Conservation (phyloP, 2,888 invertebrate genomes). For the Oscheius sp. region DNA sequence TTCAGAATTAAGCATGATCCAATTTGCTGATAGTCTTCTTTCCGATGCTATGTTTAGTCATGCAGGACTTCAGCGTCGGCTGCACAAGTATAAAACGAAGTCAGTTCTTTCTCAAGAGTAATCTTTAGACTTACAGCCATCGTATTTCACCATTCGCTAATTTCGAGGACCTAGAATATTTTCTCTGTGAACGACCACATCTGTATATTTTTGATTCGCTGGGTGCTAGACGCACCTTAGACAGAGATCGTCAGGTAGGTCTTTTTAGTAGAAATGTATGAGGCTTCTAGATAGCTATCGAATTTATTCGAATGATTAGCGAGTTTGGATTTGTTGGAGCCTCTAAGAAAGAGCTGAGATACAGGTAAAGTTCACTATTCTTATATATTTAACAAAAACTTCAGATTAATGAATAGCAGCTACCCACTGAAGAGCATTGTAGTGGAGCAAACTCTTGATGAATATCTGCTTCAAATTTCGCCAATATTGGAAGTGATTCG, state of each 20-base stretch:
- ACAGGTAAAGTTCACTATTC: background rate
- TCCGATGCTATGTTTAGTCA: slow-evolving; percentile 13
- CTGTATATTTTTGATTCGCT: background rate
- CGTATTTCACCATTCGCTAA: slow-evolving; percentile 10
- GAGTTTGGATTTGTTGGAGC: slow-evolving; percentile 12
- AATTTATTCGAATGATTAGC: slow-evolving; percentile 17
- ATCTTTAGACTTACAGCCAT: background rate
- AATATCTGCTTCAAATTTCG: slow-evolving; percentile 8
- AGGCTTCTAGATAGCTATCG: slow-evolving; percentile 1
- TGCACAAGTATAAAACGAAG: background rate
- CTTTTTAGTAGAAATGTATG: background rate
- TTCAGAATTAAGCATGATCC: slow-evolving; percentile 8
- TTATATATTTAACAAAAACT: background rate
- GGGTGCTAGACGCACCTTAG: background rate
- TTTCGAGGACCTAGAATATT: slow-evolving; percentile 10
- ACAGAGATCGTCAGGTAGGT: slow-evolving; percentile 3
- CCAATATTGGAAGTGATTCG: slow-evolving; percentile 10
- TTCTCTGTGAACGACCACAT: slow-evolving; percentile 16
- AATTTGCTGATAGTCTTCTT: slow-evolving; percentile 12
- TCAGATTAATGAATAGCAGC: slow-evolving; percentile 11
- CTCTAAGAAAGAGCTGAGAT: slow-evolving; percentile 1
- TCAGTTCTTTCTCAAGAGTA: background rate
- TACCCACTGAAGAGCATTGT: slow-evolving; percentile 19
- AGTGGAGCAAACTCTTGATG: slow-evolving; percentile 4
- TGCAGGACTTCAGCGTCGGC: slow-evolving; percentile 1